Evolutionary conservation across 2,888 invertebrate genomes (phyloP), one percentile per base, ranked within the genome.

Genomic region (Tromatobia lineatoria): DNA sequence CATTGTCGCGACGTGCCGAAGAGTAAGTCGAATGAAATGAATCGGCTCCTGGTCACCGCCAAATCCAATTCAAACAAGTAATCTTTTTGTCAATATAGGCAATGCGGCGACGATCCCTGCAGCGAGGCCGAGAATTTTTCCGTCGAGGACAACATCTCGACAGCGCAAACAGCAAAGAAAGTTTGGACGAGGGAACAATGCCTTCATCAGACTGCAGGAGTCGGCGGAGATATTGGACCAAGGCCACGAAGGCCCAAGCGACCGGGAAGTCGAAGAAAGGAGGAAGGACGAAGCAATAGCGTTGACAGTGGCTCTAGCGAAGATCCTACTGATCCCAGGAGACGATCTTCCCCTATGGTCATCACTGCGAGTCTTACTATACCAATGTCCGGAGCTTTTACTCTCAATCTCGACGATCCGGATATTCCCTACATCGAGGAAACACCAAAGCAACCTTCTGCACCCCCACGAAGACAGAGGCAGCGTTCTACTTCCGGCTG

Each of bases 331-430:
- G 92, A 93, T 81, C 88, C 90, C 90, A 94, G 96, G 91, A 94
- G 95, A 91, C 95, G 94, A 94, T 96, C 95, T 88, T 95, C 94
- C 89, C 96, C 94, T 88, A 96, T 95, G 95, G 91, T 94, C 78
- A 96, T 98, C 89, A 97, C 97, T 0, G 98, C 97, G 0, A 97
- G 97, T 86, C 95, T 98, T 50, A 97, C 97, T 90, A 97, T 98
- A 94, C 97, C 97, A 7, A 95, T 95, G 86, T 93, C 94, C 80
- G 94, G 94, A 50, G 94, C 94, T 85, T 94, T 95, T 87, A 94
- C 94, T 64, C 94, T 96, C 86, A 95, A 94, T 88, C 94, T 95
- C 87, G 96, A 96, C 89, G 95, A 96, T 88, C 93, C 94, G 82
- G 96, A 96, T 94, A 96, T 96, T 94, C 96, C 96, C 85, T 96